These are phyloP conservation scores for Vespertilio murinus DNA, from an alignment of 2,797 vertebrate species.

Conservation along the genomic window DNA sequence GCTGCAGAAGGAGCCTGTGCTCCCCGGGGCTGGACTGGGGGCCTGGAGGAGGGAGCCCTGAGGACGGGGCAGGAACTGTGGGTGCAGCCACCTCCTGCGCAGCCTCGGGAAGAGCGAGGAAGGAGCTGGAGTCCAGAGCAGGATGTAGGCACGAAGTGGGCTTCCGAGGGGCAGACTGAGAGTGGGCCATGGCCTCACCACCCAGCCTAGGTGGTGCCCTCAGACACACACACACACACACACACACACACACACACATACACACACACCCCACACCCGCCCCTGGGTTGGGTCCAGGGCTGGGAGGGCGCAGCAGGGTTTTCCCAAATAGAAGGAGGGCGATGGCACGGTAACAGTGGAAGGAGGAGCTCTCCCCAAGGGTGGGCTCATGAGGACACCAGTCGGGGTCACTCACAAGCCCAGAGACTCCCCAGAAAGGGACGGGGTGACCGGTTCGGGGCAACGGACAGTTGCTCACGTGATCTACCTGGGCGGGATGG, in stretches of 20 bases:
- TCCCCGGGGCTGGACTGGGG: neutral
- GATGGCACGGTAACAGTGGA: neutral
- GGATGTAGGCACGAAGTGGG: neutral
- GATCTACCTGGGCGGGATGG: neutral
- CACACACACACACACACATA: too few species aligned
- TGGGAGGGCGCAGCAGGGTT: neutral
- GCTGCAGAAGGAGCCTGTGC: neutral
- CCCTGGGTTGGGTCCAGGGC: neutral
- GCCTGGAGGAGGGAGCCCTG: fast-evolving
- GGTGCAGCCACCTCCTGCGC: fast-evolving
- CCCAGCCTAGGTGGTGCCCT: neutral
- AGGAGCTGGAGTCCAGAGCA: neutral
- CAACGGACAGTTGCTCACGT: neutral
- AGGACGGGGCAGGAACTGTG: neutral
- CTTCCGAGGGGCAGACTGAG: fast-evolving
- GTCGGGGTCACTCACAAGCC: neutral
- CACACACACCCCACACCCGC: too few species aligned
- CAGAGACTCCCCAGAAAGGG: neutral
- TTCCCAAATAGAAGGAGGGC: neutral
- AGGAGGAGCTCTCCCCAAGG: neutral
- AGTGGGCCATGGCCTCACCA: fast-evolving
- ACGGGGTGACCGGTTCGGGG: neutral
- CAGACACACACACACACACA: too few species aligned
- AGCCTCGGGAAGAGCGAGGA: neutral
- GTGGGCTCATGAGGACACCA: neutral